phyloP scores from a whole-genome alignment of 2,888 invertebrate genomes.

The Lomographa bimaculata region DNA sequence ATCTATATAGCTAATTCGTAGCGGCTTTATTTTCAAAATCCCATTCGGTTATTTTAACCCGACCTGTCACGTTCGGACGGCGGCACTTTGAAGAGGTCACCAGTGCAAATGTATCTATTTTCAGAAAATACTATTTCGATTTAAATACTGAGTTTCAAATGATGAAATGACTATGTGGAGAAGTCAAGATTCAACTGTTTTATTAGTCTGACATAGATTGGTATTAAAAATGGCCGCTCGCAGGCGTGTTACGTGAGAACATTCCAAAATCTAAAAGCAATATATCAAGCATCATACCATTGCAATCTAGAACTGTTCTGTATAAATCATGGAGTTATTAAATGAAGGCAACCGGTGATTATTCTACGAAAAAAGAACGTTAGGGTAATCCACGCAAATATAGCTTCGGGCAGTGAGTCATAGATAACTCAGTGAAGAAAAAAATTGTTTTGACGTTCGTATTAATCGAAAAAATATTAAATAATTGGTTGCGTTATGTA shows the following conservation, averaged over 20 bases:
- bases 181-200: too few relatives aligned
- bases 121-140: too few relatives aligned
- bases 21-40: too few relatives aligned
- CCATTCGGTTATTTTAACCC: too few relatives aligned
- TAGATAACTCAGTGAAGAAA: slow-evolving; percentile 48
- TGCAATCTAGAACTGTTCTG: slow-evolving; percentile 49
- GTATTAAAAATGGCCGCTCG: slow-evolving; percentile 1
- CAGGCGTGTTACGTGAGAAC: slow-evolving; percentile 30
- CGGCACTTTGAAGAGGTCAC: too few relatives aligned
- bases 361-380: slow-evolving; percentile 45
- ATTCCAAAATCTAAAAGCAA: slow-evolving; percentile 24
- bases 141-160: too few relatives aligned
- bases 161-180: too few relatives aligned
- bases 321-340: slow-evolving; percentile 50
- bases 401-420: slow-evolving; percentile 44
- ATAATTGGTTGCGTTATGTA: slow-evolving; percentile 59
- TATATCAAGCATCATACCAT: slow-evolving; percentile 37
- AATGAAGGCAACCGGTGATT: slow-evolving; percentile 43
- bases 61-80: too few relatives aligned
- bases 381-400: slow-evolving; percentile 39
- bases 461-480: slow-evolving; percentile 51
- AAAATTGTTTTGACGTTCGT: slow-evolving; percentile 54
- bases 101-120: too few relatives aligned
- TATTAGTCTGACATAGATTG: too few relatives aligned
- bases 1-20: too few relatives aligned